These are phyloP conservation scores for Dicaeum eximium DNA, from an alignment of 2,113 vertebrate genomes.

Conservation along the genomic window DNA sequence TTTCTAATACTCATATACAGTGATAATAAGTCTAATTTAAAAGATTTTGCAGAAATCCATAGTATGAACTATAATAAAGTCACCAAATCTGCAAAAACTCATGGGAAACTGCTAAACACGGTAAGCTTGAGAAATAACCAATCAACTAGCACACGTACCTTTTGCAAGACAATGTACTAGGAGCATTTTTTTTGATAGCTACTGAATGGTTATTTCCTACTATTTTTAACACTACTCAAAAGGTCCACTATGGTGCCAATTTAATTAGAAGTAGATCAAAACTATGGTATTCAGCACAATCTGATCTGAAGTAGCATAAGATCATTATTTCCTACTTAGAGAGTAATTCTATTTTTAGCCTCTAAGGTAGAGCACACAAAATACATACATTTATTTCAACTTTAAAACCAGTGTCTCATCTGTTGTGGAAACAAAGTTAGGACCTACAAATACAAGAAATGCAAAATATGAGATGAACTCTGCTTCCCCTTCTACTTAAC, in stretches of 20 bases:
- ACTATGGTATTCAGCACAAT: neutral
- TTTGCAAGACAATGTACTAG: neutral
- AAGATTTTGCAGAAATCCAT: slow-evolving; percentile 6
- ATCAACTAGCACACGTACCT: neutral
- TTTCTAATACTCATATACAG: neutral
- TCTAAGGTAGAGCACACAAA: neutral
- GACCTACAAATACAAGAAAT: neutral
- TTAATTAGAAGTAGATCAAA: neutral
- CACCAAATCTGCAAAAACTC: neutral
- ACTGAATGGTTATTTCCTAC: neutral
- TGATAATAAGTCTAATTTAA: neutral
- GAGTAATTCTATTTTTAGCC: neutral
- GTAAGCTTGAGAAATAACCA: neutral
- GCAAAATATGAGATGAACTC: neutral
- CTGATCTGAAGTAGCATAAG: neutral
- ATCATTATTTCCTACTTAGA: neutral
- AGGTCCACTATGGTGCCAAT: neutral
- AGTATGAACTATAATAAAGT: neutral
- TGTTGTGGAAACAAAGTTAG: neutral
- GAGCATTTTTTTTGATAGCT: neutral
- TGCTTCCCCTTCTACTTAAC: neutral
- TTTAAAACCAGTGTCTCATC: neutral
- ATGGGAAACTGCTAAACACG: neutral
- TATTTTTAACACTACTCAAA: neutral
- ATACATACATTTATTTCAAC: neutral